A percentile compares a stretch with the other conserved stretches of the same genome.
Conservation (phyloP, 1,140 invertebrate genomes). For the Heterodera carotae region DNA sequence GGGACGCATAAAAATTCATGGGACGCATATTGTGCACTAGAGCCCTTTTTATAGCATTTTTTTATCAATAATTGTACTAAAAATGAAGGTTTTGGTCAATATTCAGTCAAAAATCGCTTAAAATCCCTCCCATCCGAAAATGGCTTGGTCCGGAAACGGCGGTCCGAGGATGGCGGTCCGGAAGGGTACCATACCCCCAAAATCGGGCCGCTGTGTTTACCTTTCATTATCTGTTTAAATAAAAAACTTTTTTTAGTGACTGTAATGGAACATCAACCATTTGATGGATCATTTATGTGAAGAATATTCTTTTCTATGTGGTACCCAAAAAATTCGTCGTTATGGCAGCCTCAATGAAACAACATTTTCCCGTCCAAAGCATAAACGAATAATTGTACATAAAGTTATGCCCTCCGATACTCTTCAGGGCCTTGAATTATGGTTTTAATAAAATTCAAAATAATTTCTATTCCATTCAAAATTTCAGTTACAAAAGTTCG, state of each 20-base stretch:
- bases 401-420: constrained; percentile 40
- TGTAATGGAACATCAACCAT: not conserved
- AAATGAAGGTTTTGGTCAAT: no score
- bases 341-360: constrained; percentile 41
- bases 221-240: no score
- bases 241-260: not conserved
- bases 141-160: no score
- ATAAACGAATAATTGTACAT: constrained; percentile 32
- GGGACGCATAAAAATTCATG: no score
- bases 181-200: no score
- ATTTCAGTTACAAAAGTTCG: constrained; percentile 37
- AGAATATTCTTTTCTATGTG: constrained; percentile 45
- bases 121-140: no score
- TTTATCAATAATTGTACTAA: no score
- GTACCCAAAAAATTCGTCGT: constrained; percentile 41
- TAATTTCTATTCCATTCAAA: not conserved
- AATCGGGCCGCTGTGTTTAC: no score
- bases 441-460: constrained; percentile 6
- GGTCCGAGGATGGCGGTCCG: no score
- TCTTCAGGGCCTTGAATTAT: constrained; percentile 37
- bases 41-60: no score
- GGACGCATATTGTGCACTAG: no score
- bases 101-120: no score
- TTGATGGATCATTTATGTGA: constrained; percentile 27
- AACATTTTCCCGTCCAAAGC: constrained; percentile 28